phyloP scores from a whole-genome alignment of 2,113 vertebrate genomes.

The Periophthalmus modestus region DNA sequence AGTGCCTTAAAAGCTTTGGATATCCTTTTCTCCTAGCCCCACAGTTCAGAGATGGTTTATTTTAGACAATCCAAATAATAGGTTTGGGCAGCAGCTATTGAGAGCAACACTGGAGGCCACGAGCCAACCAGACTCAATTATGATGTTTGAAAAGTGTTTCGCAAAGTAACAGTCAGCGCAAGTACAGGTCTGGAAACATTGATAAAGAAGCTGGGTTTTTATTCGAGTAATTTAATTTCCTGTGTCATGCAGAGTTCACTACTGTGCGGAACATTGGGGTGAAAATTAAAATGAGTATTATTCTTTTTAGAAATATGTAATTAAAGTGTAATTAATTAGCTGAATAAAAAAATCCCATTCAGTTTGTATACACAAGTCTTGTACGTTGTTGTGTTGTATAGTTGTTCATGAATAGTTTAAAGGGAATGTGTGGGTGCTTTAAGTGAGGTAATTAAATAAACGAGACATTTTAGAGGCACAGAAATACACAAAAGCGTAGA shows the following conservation, averaged over 20 bases:
- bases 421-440: neutral
- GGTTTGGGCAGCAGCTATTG: conserved; percentile 49
- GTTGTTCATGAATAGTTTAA: neutral
- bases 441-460: neutral
- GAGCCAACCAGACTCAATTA: conserved; percentile 55
- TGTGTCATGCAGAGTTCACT: conserved; percentile 5
- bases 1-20: conserved; percentile 49
- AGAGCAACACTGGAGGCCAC: conserved; percentile 47
- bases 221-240: conserved; percentile 2
- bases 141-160: conserved; percentile 48
- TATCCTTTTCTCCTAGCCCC: conserved; percentile 27
- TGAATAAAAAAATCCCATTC: neutral
- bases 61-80: conserved; percentile 59
- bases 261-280: neutral
- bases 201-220: conserved; percentile 24
- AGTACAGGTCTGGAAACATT: conserved; percentile 18
- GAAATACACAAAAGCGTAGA: too few relatives aligned
- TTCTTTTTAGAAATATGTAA: neutral
- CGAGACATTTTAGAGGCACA: neutral
- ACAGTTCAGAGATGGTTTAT: conserved; percentile 48
- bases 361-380: neutral
- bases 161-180: conserved; percentile 29
- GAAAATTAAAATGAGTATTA: neutral
- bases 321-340: neutral
- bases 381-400: neutral